Base-by-base conservation (phyloP, 2,888 invertebrate species). In the Acrobasis suavella region DNA sequence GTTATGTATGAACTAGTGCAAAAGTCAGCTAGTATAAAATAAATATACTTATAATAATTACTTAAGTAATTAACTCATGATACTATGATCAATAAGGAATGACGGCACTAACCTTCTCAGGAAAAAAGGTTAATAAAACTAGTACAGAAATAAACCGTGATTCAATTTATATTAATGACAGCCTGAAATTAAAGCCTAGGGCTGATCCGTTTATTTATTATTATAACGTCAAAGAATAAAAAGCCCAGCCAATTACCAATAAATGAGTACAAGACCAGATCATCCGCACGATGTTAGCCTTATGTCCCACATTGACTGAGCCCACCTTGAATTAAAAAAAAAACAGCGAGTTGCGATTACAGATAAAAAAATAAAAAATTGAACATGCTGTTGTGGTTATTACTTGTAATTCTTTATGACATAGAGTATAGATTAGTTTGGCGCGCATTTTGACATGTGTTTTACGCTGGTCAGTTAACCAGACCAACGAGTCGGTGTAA, bases 401-500 rank as follows among this genome's bases (percentile, higher is more conserved):
- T 70, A 73, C 73, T 68, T 67, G 69, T 67, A 70, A 72, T 71
- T 70, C 73, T 77, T 81, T 77, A 69, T 75, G 46, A 1, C n/a
- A n/a, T 81, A 88, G 82, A 82, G 87, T 79, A 68, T 78, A 81
- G 73, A 83, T 80, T 88, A 78, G 86, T 75, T 67, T 77, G 78
- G 70, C 73, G 72, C 74, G 72, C 72, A 69, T 73, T 80, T 77
- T 78, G 84, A 82, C 81, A 83, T 76, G 83, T 83, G 85, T 85
- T 80, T 82, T 81, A 83, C 75, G 77, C 79, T 81, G 83, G 82
- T 74, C 73, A 78, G 82, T 86, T 85, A 86, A 89, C 89, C 86
- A 87, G 90, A 85, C 82, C 72, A 76, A 88, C 89, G 83, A 88
- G 90, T 88, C 80, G 78, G 76, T 76, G 75, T 86, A 88, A 88